A percentile compares a stretch with the other conserved stretches of the same genome.
phyloP scores from a whole-genome alignment of 2,113 vertebrate species.

The Dipodomys ordii region DNA sequence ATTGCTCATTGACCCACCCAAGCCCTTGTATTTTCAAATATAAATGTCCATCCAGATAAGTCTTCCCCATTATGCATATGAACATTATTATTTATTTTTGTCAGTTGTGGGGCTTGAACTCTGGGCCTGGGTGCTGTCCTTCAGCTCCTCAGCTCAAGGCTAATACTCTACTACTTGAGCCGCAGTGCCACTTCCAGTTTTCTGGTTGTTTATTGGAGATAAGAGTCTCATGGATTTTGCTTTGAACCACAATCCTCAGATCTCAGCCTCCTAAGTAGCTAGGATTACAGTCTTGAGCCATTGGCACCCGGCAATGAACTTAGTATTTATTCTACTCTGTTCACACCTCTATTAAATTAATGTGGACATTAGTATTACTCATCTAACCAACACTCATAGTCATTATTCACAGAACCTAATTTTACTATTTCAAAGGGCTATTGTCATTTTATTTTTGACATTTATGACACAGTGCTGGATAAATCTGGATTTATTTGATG shows the following conservation, averaged over 20 bases:
- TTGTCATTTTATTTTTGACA: slow-evolving; percentile 29
- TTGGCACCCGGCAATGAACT: too few relatives aligned
- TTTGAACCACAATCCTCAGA: too few relatives aligned
- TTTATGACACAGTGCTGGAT: slow-evolving; percentile 2
- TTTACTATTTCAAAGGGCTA: background rate
- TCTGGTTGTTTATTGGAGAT: too few relatives aligned
- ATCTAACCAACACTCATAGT: slow-evolving; percentile 10
- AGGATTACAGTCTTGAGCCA: too few relatives aligned
- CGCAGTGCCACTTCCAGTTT: too few relatives aligned
- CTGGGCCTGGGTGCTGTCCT: too few relatives aligned
- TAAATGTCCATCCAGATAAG: background rate
- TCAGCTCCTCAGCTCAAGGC: too few relatives aligned
- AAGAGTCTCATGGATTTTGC: too few relatives aligned
- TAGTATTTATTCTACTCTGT: background rate
- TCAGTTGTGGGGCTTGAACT: too few relatives aligned
- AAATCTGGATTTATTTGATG: slow-evolving; percentile 36
- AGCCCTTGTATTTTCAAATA: too few relatives aligned
- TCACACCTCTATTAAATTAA: background rate
- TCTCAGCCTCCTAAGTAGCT: too few relatives aligned
- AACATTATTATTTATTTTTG: background rate
- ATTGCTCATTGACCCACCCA: background rate
- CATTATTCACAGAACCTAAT: background rate
- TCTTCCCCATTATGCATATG: background rate
- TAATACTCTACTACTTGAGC: too few relatives aligned
- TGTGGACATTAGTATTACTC: background rate